phyloP scores from a whole-genome alignment of 2,113 vertebrate genomes.

The Petromus typicus region DNA sequence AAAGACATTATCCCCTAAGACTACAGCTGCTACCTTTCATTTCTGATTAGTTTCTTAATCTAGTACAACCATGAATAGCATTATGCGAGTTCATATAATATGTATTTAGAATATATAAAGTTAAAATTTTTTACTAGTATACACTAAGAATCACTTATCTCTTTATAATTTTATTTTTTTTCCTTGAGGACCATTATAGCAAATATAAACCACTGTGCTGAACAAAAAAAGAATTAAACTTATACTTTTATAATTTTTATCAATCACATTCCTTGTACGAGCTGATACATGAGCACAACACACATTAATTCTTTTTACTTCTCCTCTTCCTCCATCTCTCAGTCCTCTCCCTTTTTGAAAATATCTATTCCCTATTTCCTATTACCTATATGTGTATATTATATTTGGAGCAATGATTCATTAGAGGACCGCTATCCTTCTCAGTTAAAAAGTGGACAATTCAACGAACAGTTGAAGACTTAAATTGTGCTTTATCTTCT shows the following conservation, averaged over 20 bases:
- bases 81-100: neutral
- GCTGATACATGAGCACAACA: neutral
- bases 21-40: neutral
- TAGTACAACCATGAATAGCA: neutral
- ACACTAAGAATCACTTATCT: neutral
- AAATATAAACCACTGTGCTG: conserved; percentile 11
- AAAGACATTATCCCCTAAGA: neutral
- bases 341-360: neutral
- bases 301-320: neutral
- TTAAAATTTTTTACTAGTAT: neutral
- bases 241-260: neutral
- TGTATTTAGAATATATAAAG: neutral
- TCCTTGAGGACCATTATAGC: neutral
- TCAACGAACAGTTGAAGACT: neutral
- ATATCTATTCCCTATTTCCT: neutral
- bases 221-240: neutral
- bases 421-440: neutral
- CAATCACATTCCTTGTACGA: neutral
- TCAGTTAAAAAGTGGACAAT: conserved; percentile 38
- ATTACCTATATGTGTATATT: neutral
- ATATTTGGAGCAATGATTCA: conserved; percentile 12
- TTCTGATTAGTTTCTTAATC: neutral
- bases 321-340: neutral
- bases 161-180: neutral
- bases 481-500: conserved; percentile 5